These are phyloP conservation scores for Calameuta idolon DNA, from an alignment of 2,888 invertebrate species.

Conservation along the genomic window DNA sequence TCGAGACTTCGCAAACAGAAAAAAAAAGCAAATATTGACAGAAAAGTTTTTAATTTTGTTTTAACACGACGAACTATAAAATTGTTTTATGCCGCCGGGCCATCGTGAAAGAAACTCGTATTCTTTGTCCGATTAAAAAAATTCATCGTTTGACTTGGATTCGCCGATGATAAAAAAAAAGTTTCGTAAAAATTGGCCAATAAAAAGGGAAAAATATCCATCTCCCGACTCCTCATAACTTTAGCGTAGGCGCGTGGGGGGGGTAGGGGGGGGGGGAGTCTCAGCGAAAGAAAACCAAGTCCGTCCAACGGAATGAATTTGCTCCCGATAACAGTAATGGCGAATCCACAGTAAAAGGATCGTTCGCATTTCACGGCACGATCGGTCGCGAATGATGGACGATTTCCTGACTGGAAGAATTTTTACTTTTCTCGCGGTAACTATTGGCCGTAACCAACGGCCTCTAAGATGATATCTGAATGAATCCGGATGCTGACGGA, in stretches of 20 bases:
- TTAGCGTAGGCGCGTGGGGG: background rate
- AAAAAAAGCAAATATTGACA: background rate
- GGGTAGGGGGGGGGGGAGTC: background rate
- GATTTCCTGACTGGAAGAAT: background rate
- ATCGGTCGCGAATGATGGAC: background rate
- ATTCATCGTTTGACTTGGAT: background rate
- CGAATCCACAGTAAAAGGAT: background rate
- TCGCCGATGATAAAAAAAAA: no score
- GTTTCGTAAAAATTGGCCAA: background rate
- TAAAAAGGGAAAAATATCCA: background rate
- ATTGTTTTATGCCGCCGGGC: background rate
- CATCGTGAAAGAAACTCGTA: background rate
- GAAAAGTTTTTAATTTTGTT: background rate
- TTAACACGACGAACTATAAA: background rate
- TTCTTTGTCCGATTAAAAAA: background rate
- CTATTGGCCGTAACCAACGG: background rate
- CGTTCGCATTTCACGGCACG: background rate
- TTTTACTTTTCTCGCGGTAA: background rate
- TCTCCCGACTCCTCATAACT: background rate
- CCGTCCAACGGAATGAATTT: background rate
- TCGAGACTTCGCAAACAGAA: background rate
- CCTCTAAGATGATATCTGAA: background rate
- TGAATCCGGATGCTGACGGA: background rate
- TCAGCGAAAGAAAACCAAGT: background rate
- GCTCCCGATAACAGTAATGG: background rate